phyloP scores from a whole-genome alignment of 2,113 vertebrate species.

The Panthera uncia region DNA sequence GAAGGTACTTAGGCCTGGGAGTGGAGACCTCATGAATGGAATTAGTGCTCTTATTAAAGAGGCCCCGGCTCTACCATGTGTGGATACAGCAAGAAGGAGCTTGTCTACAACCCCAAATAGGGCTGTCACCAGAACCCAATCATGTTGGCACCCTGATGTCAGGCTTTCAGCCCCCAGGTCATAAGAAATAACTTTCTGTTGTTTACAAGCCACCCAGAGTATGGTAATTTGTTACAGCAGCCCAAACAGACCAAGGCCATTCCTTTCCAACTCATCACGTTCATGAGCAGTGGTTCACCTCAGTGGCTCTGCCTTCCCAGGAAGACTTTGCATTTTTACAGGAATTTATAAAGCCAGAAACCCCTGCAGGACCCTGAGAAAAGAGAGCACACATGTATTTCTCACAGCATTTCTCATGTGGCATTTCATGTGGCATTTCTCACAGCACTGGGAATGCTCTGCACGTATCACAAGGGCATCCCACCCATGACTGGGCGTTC shows the following conservation, averaged over 20 bases:
- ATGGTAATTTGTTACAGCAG: neutral
- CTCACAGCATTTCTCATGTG: neutral
- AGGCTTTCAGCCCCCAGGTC: neutral
- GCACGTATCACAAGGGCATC: neutral
- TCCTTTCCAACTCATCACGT: neutral
- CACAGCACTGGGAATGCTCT: neutral
- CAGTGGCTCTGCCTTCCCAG: neutral
- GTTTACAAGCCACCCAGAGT: neutral
- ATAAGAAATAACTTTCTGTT: neutral
- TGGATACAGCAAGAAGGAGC: neutral
- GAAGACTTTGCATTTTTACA: neutral
- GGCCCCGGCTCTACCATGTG: neutral
- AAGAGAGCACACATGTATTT: neutral
- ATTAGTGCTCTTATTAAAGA: neutral
- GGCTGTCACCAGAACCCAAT: neutral
- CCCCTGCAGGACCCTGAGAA: neutral
- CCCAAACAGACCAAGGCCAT: neutral
- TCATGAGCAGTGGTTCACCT: neutral
- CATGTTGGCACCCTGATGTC: neutral
- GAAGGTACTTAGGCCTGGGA: neutral
- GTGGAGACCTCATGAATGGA: neutral
- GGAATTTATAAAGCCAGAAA: neutral
- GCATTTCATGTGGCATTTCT: neutral
- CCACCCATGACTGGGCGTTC: neutral
- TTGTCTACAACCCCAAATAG: neutral